Evolutionary conservation across 2,113 vertebrate genomes (phyloP).

Genomic region (Tonatia bakeri): DNA sequence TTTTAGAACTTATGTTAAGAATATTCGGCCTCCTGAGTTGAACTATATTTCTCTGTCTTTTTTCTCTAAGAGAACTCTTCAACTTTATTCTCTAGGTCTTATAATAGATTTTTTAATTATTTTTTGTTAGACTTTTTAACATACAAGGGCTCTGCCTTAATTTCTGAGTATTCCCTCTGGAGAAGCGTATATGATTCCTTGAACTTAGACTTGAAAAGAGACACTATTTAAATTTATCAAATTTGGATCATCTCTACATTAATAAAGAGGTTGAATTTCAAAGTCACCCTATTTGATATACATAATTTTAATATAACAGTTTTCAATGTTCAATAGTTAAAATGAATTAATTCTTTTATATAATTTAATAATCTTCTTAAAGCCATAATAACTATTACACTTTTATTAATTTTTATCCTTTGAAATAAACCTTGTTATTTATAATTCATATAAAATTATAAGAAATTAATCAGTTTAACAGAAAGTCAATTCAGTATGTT

Average conservation of each 20-base stretch:
- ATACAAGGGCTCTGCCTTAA: not conserved
- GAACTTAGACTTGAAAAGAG: not conserved
- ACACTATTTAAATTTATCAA: not conserved
- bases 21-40: not conserved
- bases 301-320: constrained; percentile 16
- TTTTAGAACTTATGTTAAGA: not conserved
- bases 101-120: not conserved
- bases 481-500: not conserved
- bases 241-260: not conserved
- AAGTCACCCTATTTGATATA: not conserved
- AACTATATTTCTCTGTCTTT: not conserved
- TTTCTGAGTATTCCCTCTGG: not conserved
- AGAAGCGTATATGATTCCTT: not conserved
- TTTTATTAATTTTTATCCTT: not conserved
- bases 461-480: constrained; percentile 22
- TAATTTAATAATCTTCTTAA: not conserved
- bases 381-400: not conserved
- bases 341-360: not conserved
- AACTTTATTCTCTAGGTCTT: not conserved
- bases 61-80: not conserved
- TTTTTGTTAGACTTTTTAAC: not conserved
- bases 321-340: constrained; percentile 28
- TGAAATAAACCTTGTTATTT: not conserved
- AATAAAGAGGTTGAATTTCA: not conserved
- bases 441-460: constrained; percentile 29